Evolutionary conservation across 2,888 invertebrate genomes (phyloP).

Genomic region (Hypena proboscidalis): DNA sequence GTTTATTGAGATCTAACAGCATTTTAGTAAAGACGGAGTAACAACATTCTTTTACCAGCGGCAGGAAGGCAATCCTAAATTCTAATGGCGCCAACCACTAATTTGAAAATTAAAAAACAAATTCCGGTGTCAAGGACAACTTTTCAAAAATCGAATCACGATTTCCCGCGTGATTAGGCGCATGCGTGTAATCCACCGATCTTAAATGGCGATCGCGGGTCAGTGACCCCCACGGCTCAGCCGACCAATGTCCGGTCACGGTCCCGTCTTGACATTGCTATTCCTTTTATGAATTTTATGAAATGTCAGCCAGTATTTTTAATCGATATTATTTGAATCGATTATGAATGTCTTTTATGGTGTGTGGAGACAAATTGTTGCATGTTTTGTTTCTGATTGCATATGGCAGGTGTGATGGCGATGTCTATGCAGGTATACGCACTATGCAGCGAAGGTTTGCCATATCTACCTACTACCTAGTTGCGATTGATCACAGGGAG

Average conservation of each 20-base stretch:
- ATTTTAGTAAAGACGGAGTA: too few species aligned
- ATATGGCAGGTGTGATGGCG: too few species aligned
- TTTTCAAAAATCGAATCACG: conserved; percentile 60
- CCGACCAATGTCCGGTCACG: conserved; percentile 71
- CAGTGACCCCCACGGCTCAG: conserved; percentile 52
- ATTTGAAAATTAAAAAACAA: conserved; percentile 29
- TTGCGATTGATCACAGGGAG: too few species aligned
- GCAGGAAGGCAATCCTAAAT: conserved; percentile 1
- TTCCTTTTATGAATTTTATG: conserved; percentile 51
- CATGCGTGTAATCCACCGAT: conserved; percentile 69
- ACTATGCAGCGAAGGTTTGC: too few species aligned
- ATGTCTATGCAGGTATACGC: too few species aligned
- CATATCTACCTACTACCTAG: too few species aligned
- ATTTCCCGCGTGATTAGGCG: conserved; percentile 55
- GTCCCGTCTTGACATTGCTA: conserved; percentile 67
- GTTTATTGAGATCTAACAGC: too few species aligned
- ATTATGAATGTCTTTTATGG: conserved; percentile 10
- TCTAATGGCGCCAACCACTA: conserved; percentile 2
- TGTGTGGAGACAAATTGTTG: conserved; percentile 1
- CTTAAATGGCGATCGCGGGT: conserved; percentile 58
- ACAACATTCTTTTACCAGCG: too few species aligned
- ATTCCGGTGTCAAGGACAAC: conserved; percentile 42
- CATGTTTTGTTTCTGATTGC: neutral
- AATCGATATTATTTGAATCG: conserved; percentile 30
- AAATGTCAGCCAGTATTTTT: conserved; percentile 40